These are phyloP conservation scores for Beris morrisii DNA, from an alignment of 2,888 invertebrate genomes.

Conservation along the genomic window DNA sequence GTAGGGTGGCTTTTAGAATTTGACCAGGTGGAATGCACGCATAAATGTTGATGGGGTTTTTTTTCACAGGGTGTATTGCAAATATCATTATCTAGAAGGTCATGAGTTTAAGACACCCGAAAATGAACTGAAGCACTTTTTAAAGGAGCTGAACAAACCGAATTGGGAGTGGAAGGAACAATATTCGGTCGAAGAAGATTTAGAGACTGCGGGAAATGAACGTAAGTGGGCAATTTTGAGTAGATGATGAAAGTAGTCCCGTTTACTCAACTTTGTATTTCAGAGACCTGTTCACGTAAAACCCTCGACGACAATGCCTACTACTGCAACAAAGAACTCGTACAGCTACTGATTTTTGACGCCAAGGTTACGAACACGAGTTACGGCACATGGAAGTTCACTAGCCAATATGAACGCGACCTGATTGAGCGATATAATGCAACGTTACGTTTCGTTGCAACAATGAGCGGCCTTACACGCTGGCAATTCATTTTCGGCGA, in stretches of 20 bases:
- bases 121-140: slow-evolving; percentile 73
- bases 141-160: slow-evolving; percentile 65
- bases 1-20: slow-evolving; percentile 55
- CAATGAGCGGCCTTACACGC: slow-evolving; percentile 84
- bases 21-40: neutral
- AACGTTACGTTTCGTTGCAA: slow-evolving; percentile 79
- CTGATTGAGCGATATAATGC: slow-evolving; percentile 70
- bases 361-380: slow-evolving; percentile 71
- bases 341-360: slow-evolving; percentile 84
- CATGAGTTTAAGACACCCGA: slow-evolving; percentile 75
- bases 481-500: slow-evolving; percentile 78
- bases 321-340: slow-evolving; percentile 81
- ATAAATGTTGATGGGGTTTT: slow-evolving; percentile 32
- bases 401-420: slow-evolving; percentile 58
- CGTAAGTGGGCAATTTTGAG: slow-evolving; percentile 27
- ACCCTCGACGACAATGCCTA: slow-evolving; percentile 70
- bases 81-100: slow-evolving; percentile 79
- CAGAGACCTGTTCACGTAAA: slow-evolving; percentile 65
- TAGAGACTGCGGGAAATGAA: slow-evolving; percentile 34
- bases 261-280: neutral
- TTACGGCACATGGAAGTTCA: slow-evolving; percentile 61
- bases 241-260: neutral
- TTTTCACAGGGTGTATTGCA: slow-evolving; percentile 75
- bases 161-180: slow-evolving; percentile 67
- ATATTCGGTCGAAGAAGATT: slow-evolving; percentile 53